A percentile compares a stretch with the other conserved stretches of the same genome.
phyloP scores from a whole-genome alignment of 2,888 invertebrate species.

The Eupithecia inturbata region DNA sequence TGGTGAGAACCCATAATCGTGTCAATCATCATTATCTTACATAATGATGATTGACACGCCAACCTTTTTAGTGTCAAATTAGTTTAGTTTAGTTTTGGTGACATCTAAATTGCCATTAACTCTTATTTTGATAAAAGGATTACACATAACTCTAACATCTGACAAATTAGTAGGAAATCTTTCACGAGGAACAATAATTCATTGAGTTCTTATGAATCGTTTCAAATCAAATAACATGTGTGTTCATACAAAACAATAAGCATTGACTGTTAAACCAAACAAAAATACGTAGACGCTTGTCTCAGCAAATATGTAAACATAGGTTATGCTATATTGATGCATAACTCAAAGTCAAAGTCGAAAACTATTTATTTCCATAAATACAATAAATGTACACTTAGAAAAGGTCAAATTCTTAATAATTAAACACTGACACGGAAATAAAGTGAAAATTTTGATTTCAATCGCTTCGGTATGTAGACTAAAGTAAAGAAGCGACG shows the following conservation, averaged over 20 bases:
- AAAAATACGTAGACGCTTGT: constrained; percentile 41
- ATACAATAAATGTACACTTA: no score
- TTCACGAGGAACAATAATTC: not conserved
- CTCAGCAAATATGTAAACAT: constrained; percentile 54
- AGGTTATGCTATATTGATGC: constrained; percentile 22
- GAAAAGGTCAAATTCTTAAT: no score
- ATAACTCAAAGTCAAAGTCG: no score
- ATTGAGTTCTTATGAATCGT: not conserved
- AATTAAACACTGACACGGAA: no score
- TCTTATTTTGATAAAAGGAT: not conserved
- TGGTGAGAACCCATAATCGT: not conserved
- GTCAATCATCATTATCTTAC: no score
- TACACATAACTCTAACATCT: not conserved
- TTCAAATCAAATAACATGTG: not conserved
- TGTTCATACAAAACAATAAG: constrained; percentile 35
- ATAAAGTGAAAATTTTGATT: no score
- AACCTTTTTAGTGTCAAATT: no score
- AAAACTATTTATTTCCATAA: no score
- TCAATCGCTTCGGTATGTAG: no score
- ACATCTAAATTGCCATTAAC: not conserved
- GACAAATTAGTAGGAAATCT: not conserved
- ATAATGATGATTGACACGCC: no score
- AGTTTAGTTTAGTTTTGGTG: no score
- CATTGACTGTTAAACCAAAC: constrained; percentile 42
- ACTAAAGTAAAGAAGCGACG: no score